Evolutionary conservation across 2,888 invertebrate genomes (phyloP).

Genomic region (Harpalus rufipes): DNA sequence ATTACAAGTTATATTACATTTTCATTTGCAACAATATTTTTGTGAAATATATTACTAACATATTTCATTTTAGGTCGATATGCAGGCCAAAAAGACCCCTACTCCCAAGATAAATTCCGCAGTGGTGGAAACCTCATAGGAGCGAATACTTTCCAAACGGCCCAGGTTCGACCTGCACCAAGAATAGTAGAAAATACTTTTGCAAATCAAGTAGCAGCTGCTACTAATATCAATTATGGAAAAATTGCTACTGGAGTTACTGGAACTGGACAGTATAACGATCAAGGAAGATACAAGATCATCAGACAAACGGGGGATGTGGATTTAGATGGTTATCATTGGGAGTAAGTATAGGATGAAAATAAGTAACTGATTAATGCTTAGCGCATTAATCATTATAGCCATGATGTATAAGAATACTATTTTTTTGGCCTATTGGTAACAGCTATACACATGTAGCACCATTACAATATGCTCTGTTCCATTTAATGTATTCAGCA

Average conservation of each 20-base stretch:
- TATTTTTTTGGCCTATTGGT: too few relatives aligned
- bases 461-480: too few relatives aligned
- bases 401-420: too few relatives aligned
- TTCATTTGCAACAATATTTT: neutral
- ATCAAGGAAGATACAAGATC: constrained; percentile 77
- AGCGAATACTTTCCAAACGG: constrained; percentile 53
- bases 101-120: constrained; percentile 24
- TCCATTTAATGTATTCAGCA: too few relatives aligned
- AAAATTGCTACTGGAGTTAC: constrained; percentile 67
- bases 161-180: constrained; percentile 45
- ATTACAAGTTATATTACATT: neutral
- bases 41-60: neutral
- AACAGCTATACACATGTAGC: too few relatives aligned
- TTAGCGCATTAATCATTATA: too few relatives aligned
- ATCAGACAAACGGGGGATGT: constrained; percentile 79
- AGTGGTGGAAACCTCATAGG: constrained; percentile 55
- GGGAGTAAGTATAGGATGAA: constrained; percentile 74
- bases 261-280: constrained; percentile 73
- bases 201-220: constrained; percentile 8
- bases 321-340: constrained; percentile 80
- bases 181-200: neutral
- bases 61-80: constrained; percentile 53
- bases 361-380: too few relatives aligned
- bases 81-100: constrained; percentile 49
- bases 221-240: constrained; percentile 1